Evolutionary conservation across 2,113 vertebrate species (phyloP).

Genomic region (Odocoileus hemionus): DNA sequence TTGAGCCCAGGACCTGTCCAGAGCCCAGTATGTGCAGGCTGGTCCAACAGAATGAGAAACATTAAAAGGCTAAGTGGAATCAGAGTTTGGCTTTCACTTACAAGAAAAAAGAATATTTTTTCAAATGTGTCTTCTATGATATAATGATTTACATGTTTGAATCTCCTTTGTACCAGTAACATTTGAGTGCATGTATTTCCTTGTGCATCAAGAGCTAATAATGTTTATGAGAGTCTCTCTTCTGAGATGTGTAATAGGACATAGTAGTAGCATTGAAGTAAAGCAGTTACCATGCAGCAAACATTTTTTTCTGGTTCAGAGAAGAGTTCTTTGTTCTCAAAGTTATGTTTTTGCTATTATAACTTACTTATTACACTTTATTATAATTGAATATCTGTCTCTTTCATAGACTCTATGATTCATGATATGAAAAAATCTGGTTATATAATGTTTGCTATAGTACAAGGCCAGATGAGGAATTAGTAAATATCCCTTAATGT

Average conservation of each 20-base stretch:
- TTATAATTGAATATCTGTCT: slow-evolving; percentile 8
- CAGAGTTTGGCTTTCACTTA: slow-evolving; percentile 40
- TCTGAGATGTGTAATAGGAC: background rate
- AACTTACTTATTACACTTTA: background rate
- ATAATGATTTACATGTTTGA: slow-evolving; percentile 20
- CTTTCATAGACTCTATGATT: background rate
- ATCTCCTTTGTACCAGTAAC: slow-evolving; percentile 40
- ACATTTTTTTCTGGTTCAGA: background rate
- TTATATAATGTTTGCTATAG: background rate
- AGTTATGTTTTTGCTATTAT: background rate
- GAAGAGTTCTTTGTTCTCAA: background rate
- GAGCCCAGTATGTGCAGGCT: slow-evolving; percentile 38
- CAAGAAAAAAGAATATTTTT: slow-evolving; percentile 18
- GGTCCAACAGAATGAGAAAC: slow-evolving; percentile 6
- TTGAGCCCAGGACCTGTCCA: slow-evolving; percentile 35
- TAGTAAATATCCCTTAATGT: background rate
- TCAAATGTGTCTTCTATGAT: slow-evolving; percentile 20
- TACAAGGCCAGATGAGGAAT: background rate
- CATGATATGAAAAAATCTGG: background rate
- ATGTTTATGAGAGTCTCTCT: slow-evolving; percentile 1
- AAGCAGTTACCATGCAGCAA: background rate
- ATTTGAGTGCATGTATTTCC: background rate
- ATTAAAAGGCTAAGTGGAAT: slow-evolving; percentile 36
- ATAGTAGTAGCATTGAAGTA: background rate
- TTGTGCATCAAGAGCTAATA: slow-evolving; percentile 27